Evolutionary conservation across 1,140 invertebrate species (phyloP).

Genomic region (Daktulosphaira vitifoliae): DNA sequence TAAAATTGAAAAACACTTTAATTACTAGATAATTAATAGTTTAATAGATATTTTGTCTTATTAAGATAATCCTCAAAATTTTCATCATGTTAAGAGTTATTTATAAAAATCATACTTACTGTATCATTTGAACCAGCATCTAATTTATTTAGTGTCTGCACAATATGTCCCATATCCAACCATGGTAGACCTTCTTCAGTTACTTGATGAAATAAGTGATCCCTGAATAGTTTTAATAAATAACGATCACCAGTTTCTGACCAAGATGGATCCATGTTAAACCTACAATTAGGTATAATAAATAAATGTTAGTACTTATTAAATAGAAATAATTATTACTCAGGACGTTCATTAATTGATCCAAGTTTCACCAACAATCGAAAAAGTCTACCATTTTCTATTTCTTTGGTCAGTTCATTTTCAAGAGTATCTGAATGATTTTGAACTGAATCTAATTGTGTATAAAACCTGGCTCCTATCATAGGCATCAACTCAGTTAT

Average conservation of each 20-base stretch:
- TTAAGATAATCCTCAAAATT: too few species aligned
- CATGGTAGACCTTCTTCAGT: constrained; percentile 86
- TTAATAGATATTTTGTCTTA: too few species aligned
- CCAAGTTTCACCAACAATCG: constrained; percentile 83
- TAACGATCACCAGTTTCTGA: constrained; percentile 95
- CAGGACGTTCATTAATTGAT: constrained; percentile 85
- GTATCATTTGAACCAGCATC: constrained; percentile 80
- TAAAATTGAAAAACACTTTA: too few species aligned
- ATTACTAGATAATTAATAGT: too few species aligned
- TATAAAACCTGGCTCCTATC: constrained; percentile 88
- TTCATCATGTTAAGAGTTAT: too few species aligned
- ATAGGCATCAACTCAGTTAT: constrained; percentile 98
- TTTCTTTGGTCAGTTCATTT: constrained; percentile 81
- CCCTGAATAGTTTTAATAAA: constrained; percentile 94
- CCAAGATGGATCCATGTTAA: constrained; percentile 89
- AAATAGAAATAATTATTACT: constrained; percentile 53
- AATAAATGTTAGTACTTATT: too few species aligned
- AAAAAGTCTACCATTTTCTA: constrained; percentile 89
- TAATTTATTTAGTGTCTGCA: constrained; percentile 88
- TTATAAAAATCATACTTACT: constrained; percentile 47
- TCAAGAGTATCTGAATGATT: constrained; percentile 79
- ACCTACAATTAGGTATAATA: constrained; percentile 47
- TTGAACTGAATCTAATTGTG: constrained; percentile 83
- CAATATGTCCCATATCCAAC: constrained; percentile 91
- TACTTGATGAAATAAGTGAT: constrained; percentile 93